Evolutionary conservation across 2,888 invertebrate genomes (phyloP).

Genomic region (Opisthograptis luteolata): DNA sequence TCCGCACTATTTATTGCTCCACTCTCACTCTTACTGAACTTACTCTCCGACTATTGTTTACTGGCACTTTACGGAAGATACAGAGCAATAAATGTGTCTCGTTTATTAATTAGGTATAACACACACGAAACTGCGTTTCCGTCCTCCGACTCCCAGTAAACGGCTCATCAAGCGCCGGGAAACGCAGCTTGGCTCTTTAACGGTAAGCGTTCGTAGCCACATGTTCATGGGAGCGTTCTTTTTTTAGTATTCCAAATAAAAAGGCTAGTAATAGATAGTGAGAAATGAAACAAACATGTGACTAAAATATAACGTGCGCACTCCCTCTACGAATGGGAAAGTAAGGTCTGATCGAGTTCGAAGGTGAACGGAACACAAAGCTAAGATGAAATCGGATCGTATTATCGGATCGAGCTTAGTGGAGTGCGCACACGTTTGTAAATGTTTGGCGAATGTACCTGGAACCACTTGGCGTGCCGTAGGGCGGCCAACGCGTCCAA

Average conservation of each 20-base stretch:
- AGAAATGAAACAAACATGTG: conserved; percentile 76
- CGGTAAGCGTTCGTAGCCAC: conserved; percentile 77
- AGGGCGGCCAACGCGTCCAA: conserved; percentile 99
- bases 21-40: conserved; percentile 35
- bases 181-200: conserved; percentile 67
- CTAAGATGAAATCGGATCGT: neutral
- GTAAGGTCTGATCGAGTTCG: neutral
- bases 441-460: conserved; percentile 89
- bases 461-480: conserved; percentile 99
- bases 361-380: conserved; percentile 2
- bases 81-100: conserved; percentile 60
- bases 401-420: conserved; percentile 20
- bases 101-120: conserved; percentile 21
- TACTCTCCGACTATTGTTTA: conserved; percentile 13
- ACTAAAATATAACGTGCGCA: conserved; percentile 79
- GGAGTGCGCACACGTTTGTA: conserved; percentile 72
- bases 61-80: conserved; percentile 33
- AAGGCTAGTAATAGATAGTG: conserved; percentile 43
- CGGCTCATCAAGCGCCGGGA: conserved; percentile 69
- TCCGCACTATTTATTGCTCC: conserved; percentile 54
- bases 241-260: conserved; percentile 45
- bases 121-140: conserved; percentile 71
- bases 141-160: conserved; percentile 49
- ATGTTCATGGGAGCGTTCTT: conserved; percentile 72
- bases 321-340: conserved; percentile 51